phyloP scores from a whole-genome alignment of 64 coral and sea anemone genomes.

The Pachyseris speciosa region DNA sequence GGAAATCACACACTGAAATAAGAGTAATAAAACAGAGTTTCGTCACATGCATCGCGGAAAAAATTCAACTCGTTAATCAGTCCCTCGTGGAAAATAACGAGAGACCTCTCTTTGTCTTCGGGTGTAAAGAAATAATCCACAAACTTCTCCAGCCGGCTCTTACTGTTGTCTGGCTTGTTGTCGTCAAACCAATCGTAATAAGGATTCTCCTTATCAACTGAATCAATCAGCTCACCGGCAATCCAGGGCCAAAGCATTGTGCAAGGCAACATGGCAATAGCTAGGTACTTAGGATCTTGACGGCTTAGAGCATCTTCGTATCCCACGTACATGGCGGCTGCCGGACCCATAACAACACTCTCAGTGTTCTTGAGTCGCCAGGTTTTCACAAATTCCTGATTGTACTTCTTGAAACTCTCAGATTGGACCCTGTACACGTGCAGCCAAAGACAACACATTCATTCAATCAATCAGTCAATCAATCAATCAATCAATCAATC shows the following conservation, averaged over 20 bases:
- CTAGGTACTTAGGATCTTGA: conserved; percentile 23
- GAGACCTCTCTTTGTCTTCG: conserved; percentile 8
- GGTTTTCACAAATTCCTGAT: conserved; percentile 38
- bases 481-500: no score
- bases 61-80: conserved; percentile 71
- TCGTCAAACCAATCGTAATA: conserved; percentile 63
- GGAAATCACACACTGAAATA: conserved; percentile 27
- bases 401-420: conserved; percentile 58
- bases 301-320: conserved; percentile 18
- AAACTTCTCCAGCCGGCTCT: conserved; percentile 52
- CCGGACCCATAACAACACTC: conserved; percentile 47
- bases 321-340: conserved; percentile 57
- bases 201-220: conserved; percentile 24
- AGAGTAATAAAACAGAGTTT: conserved; percentile 39
- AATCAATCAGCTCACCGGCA: conserved; percentile 21
- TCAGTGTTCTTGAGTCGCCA: conserved; percentile 54
- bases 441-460: no score
- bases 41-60: conserved; percentile 56
- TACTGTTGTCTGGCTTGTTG: conserved; percentile 22
- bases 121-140: conserved; percentile 37
- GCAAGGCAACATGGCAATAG: conserved; percentile 63
- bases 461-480: no score
- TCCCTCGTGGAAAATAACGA: conserved; percentile 54
- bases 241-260: conserved; percentile 70
- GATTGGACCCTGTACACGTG: conserved; percentile 59